These are phyloP conservation scores for Drosophila novamexicana DNA, from an alignment of 1,140 invertebrate species.

Conservation along the genomic window DNA sequence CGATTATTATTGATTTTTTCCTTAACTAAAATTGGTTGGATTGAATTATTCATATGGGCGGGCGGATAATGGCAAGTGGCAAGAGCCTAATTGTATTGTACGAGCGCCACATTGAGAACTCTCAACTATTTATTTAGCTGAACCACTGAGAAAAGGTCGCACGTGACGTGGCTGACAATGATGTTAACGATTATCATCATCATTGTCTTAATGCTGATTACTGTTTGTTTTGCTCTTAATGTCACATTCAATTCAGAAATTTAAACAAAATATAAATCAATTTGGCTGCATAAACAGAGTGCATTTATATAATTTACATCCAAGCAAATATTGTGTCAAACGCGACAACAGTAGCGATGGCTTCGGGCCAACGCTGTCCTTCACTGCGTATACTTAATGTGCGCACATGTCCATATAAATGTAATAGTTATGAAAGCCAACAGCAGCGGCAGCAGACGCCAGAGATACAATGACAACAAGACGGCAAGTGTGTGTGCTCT, in stretches of 20 bases:
- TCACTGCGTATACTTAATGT: conserved; percentile 74
- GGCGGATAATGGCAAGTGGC: background rate
- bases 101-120: conserved; percentile 18
- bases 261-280: conserved; percentile 75
- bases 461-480: background rate
- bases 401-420: conserved; percentile 74
- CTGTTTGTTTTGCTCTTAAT: conserved; percentile 48
- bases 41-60: conserved; percentile 66
- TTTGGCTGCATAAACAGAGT: conserved; percentile 66
- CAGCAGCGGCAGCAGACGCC: conserved; percentile 1
- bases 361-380: conserved; percentile 52
- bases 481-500: conserved; percentile 46
- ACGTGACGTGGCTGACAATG: conserved; percentile 51
- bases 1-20: conserved; percentile 76
- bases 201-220: conserved; percentile 12
- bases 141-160: conserved; percentile 48
- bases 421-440: conserved; percentile 68
- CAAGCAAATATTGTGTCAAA: conserved; percentile 68
- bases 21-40: conserved; percentile 52
- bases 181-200: conserved; percentile 10
- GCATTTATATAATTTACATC: conserved; percentile 55
- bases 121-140: conserved; percentile 56
- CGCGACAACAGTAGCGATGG: conserved; percentile 36
- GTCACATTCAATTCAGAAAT: conserved; percentile 58
- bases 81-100: conserved; percentile 58